phyloP scores from a whole-genome alignment of 2,888 invertebrate species.

The Acleris literana region DNA sequence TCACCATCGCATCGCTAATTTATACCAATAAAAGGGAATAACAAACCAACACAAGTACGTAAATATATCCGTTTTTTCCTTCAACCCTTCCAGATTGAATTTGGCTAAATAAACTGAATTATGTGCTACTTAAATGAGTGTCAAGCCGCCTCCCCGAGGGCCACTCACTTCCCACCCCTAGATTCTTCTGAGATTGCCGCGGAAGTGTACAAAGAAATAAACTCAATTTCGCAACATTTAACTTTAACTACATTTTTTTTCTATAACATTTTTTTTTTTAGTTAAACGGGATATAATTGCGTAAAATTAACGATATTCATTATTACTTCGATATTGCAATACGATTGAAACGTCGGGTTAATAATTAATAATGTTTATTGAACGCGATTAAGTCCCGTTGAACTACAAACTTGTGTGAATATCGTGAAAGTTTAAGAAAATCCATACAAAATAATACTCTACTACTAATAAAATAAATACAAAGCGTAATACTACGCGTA shows the following conservation, averaged over 20 bases:
- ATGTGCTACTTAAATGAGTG: constrained; percentile 88
- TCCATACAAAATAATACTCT: too few species aligned
- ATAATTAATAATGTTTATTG: too few species aligned
- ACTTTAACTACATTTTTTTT: background rate
- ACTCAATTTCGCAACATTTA: constrained; percentile 38
- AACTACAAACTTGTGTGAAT: too few species aligned
- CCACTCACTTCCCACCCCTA: constrained; percentile 71
- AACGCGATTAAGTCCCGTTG: too few species aligned
- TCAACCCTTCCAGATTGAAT: constrained; percentile 69
- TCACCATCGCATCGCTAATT: constrained; percentile 65
- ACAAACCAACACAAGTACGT: constrained; percentile 43
- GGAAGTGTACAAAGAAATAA: constrained; percentile 42
- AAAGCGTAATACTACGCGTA: too few species aligned
- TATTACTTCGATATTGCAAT: too few species aligned
- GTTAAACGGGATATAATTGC: too few species aligned
- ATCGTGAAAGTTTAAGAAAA: too few species aligned
- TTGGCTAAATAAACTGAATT: constrained; percentile 86
- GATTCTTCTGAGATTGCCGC: constrained; percentile 67
- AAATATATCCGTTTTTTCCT: constrained; percentile 50
- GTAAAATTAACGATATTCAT: too few species aligned
- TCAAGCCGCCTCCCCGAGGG: constrained; percentile 71
- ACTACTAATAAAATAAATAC: too few species aligned
- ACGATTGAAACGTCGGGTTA: too few species aligned
- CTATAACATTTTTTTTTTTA: too few species aligned
- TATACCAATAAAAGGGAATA: constrained; percentile 74